Conservation (phyloP, 1,140 invertebrate species). For the Diachasma alloeum region DNA sequence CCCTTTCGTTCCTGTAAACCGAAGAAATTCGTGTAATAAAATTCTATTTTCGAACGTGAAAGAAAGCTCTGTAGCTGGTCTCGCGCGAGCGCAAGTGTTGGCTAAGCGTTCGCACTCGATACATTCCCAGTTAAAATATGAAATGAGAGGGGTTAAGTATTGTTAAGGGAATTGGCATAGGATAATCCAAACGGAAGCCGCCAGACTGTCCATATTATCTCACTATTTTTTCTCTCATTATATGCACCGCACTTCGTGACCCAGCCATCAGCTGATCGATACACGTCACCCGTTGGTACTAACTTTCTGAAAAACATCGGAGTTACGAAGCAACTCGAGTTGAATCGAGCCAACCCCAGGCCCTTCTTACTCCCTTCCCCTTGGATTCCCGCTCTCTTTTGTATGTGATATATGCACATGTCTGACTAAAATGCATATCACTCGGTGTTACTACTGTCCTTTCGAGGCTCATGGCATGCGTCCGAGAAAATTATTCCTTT, state of each 20-base stretch:
- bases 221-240: background rate
- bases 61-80: too few relatives aligned
- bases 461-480: background rate
- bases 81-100: too few relatives aligned
- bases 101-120: too few relatives aligned
- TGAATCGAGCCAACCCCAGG: background rate
- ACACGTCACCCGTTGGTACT: conserved; percentile 48
- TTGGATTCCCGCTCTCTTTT: background rate
- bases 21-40: too few relatives aligned
- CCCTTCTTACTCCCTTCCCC: background rate
- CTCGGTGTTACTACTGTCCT: background rate
- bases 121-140: background rate
- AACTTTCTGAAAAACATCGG: conserved; percentile 48
- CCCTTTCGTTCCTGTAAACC: too few relatives aligned
- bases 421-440: conserved; percentile 9
- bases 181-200: background rate
- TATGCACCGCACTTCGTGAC: conserved; percentile 43
- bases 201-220: background rate
- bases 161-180: background rate
- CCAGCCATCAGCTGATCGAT: conserved; percentile 58
- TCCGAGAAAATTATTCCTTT: too few relatives aligned
- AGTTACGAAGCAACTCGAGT: background rate
- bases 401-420: background rate
- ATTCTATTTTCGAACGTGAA: too few relatives aligned
- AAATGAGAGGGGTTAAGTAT: background rate